Base-by-base conservation (phyloP, 2,888 invertebrate genomes). In the Lochmaea capreae region DNA sequence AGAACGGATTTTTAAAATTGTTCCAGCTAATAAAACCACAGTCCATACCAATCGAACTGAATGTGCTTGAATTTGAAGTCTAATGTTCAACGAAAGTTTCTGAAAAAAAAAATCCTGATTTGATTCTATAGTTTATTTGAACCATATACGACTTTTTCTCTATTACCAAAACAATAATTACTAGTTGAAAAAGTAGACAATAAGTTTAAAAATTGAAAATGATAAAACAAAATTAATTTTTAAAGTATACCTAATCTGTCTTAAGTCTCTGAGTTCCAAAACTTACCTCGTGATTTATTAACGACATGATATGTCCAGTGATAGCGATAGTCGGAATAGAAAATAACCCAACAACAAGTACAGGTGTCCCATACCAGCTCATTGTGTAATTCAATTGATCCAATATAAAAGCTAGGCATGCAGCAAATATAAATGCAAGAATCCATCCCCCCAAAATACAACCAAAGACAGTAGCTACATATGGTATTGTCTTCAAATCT, bases 11-110 rank as follows among this genome's bases (percentile, higher is more conserved):
- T 84, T 82, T 3, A 83, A 74, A 67, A 81, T 73, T 14, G 85
- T 85, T 59, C 83, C 80, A 22, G 82, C 43, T 43, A 86, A 74
- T 63, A 87, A 76, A 52, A 86, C 52, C 14, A 83, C 58, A 6
- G 86, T 85, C 86, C 86, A 87, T 43, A 87, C 79, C 39, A 87
- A 74, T 78, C 86, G 82, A 4, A 81, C 79, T 42, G 82, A 76
- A 70, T 85, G 83, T 6, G 82, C 82, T 79, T 85, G 84, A 33
- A 85, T 76, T 76, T 85, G 84, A 12, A 81, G 80, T 77, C 83
- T 81, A 2, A 84, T 79, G 68, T 80, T 82, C 58, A 78, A 61
- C 12, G 81, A 78, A 65, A 84, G 74, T 72, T 77, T 83, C 85
- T 86, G 75, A 49, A 84, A 68, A 58, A 52, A 43, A 33, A 66